phyloP scores from a whole-genome alignment of 2,113 vertebrate genomes.

The Catharus bicknelli region DNA sequence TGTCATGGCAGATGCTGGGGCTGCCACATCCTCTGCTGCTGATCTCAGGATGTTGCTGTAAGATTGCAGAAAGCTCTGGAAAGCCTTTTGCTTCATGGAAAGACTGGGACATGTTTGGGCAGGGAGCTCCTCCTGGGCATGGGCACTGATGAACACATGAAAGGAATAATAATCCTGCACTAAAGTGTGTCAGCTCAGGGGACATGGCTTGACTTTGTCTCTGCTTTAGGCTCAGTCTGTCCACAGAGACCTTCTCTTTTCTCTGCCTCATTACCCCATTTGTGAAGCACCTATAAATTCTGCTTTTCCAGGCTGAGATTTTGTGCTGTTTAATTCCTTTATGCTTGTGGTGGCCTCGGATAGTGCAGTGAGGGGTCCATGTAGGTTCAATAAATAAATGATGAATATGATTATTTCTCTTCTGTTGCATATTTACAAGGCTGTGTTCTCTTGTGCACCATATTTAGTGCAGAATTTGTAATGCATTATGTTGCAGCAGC shows the following conservation, averaged over 20 bases:
- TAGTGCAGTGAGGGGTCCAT: neutral
- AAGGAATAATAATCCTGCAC: neutral
- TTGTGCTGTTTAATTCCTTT: neutral
- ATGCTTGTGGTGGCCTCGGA: neutral
- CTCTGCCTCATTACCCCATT: conserved; percentile 35
- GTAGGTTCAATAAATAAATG: conserved; percentile 15
- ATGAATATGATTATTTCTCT: conserved; percentile 15
- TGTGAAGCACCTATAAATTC: conserved; percentile 40
- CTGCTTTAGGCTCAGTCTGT: neutral
- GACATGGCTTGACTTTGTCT: neutral
- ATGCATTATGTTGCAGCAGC: conserved; percentile 3
- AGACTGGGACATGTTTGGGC: neutral
- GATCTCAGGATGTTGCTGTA: accelerated
- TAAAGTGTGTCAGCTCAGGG: neutral
- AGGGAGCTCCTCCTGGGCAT: neutral
- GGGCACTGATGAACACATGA: neutral
- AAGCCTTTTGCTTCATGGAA: neutral
- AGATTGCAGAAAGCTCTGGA: neutral
- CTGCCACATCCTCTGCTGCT: accelerated
- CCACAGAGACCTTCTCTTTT: conserved; percentile 15
- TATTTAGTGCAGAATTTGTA: conserved; percentile 10
- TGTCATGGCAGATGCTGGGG: neutral
- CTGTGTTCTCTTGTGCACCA: neutral
- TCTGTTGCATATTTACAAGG: neutral
- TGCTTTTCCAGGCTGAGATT: neutral